Percentiles rank a stretch among this genome's conserved stretches.
Conservation (phyloP, 2,888 invertebrate species). For the Lithophane socia region DNA sequence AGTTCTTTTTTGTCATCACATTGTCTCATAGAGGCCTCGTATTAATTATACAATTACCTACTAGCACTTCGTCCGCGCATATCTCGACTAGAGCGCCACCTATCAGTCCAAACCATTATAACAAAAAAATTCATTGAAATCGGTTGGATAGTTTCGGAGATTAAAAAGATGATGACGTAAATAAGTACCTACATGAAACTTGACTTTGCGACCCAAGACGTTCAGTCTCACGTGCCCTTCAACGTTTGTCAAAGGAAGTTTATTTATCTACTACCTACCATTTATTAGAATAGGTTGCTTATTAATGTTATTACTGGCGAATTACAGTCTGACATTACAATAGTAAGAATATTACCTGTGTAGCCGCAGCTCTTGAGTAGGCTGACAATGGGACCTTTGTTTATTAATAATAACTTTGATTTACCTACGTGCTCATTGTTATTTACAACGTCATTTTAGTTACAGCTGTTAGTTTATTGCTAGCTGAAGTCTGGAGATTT, state of each 20-base stretch:
- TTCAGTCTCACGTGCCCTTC: not conserved
- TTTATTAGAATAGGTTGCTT: not conserved
- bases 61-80: too few species aligned
- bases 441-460: not conserved
- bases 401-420: slow-evolving; percentile 2
- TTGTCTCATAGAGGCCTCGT: not conserved
- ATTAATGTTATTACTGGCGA: too few species aligned
- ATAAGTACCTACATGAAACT: not conserved
- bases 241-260: slow-evolving; percentile 5
- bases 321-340: slow-evolving; percentile 3
- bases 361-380: not conserved
- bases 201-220: not conserved
- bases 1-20: slow-evolving; percentile 5
- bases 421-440: not conserved
- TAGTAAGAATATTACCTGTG: not conserved
- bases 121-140: too few species aligned
- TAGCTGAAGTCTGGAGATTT: too few species aligned
- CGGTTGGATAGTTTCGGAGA: too few species aligned
- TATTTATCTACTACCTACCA: not conserved
- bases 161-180: too few species aligned
- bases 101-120: too few species aligned
- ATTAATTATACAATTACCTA: not conserved
- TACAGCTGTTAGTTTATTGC: not conserved
- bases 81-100: too few species aligned
- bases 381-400: not conserved